phyloP scores from a whole-genome alignment of 2,797 vertebrate genomes.

The Rhadinocentrus ornatus region DNA sequence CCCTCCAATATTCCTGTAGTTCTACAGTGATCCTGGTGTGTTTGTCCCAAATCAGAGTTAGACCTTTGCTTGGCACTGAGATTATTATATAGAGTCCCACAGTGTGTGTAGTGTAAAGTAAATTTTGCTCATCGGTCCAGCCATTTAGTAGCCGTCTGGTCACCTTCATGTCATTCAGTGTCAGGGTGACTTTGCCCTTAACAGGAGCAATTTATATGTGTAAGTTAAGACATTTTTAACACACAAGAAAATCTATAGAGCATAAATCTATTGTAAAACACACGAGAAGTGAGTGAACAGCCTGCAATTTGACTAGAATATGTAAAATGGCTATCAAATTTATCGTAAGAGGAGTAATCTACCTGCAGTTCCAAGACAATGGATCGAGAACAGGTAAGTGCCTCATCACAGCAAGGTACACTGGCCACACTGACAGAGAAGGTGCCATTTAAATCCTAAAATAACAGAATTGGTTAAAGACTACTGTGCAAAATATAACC shows the following conservation, averaged over 20 bases:
- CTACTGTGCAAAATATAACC: too few species aligned
- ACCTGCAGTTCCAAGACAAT: conserved; percentile 78
- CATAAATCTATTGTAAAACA: too few species aligned
- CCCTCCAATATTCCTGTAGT: conserved; percentile 69
- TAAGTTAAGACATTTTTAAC: too few species aligned
- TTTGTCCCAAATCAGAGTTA: conserved; percentile 84
- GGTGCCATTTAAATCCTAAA: conserved; percentile 63
- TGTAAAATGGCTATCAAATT: background rate
- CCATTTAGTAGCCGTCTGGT: conserved; percentile 30
- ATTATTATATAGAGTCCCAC: conserved; percentile 78
- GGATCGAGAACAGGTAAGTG: conserved; percentile 80
- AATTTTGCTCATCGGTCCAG: conserved; percentile 15
- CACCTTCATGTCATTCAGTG: conserved; percentile 76
- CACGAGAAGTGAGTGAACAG: too few species aligned
- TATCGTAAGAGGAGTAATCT: background rate
- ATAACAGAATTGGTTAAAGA: background rate
- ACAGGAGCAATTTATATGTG: background rate
- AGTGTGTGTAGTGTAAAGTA: conserved; percentile 71
- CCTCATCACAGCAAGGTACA: conserved; percentile 83
- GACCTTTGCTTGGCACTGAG: conserved; percentile 65
- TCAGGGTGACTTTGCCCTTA: conserved; percentile 69
- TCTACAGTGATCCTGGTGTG: conserved; percentile 77
- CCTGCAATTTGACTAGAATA: background rate
- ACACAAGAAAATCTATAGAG: too few species aligned
- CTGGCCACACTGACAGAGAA: conserved; percentile 79